Evolutionary conservation across 2,113 vertebrate species (phyloP).

Genomic region (Toxostoma redivivum): DNA sequence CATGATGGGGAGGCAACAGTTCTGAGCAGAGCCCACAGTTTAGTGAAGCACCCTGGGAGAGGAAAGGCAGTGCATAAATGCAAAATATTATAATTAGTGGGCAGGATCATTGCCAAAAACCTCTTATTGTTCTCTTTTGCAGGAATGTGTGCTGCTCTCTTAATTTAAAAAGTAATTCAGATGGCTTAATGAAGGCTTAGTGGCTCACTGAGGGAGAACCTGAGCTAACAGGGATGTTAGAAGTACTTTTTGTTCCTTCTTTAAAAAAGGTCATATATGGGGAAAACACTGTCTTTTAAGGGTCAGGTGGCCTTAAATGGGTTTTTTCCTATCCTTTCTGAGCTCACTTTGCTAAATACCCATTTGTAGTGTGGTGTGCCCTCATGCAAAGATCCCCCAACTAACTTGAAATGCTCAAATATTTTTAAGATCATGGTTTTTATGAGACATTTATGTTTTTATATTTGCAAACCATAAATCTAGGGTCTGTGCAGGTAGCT

Average conservation of each 20-base stretch:
- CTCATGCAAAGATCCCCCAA: background rate
- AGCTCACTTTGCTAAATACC: background rate
- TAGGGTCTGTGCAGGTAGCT: background rate
- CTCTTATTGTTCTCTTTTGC: background rate
- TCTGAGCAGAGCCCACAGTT: background rate
- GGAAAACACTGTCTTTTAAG: background rate
- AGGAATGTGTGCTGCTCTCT: background rate
- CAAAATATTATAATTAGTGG: background rate
- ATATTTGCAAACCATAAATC: background rate
- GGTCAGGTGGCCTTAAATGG: background rate
- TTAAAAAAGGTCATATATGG: background rate
- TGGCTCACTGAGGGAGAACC: background rate
- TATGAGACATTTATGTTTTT: background rate
- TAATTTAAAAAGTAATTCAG: slow-evolving; percentile 29
- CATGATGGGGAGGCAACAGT: background rate
- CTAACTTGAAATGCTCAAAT: background rate
- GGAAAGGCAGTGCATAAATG: background rate
- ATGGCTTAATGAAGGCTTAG: background rate
- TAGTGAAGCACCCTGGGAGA: background rate
- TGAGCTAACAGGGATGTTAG: background rate
- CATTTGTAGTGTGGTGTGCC: background rate
- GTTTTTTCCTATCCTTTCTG: background rate
- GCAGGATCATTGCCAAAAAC: background rate
- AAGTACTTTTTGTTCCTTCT: background rate
- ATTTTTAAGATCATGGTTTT: background rate